phyloP scores from a whole-genome alignment of 2,113 vertebrate genomes.

The Poeciliopsis occidentalis region DNA sequence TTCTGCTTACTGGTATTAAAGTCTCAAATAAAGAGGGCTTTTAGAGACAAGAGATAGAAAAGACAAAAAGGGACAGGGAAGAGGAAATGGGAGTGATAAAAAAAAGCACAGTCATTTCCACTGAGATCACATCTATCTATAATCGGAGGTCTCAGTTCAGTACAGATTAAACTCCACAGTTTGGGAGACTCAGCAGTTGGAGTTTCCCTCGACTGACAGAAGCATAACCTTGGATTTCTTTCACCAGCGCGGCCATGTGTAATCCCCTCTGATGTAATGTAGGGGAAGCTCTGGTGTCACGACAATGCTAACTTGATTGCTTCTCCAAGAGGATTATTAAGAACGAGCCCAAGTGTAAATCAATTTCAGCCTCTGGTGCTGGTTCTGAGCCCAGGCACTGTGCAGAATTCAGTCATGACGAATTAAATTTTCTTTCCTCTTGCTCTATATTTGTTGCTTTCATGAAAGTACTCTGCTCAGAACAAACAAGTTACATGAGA shows the following conservation, averaged over 20 bases:
- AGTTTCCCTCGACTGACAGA: slow-evolving; percentile 46
- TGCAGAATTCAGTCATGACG: background rate
- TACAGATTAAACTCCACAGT: slow-evolving; percentile 17
- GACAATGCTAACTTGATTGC: slow-evolving; percentile 70
- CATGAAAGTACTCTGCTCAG: background rate
- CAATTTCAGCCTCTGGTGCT: slow-evolving; percentile 30
- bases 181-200: slow-evolving; percentile 17
- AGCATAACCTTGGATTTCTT: too few relatives aligned
- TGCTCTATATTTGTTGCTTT: background rate
- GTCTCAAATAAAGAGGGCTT: slow-evolving; percentile 24
- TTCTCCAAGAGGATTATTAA: slow-evolving; percentile 67
- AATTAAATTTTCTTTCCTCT: background rate
- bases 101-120: slow-evolving; percentile 36
- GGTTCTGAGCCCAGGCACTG: slow-evolving; percentile 11
- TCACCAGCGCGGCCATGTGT: too few relatives aligned
- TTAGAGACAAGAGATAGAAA: slow-evolving; percentile 16
- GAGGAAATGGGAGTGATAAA: slow-evolving; percentile 9
- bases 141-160: slow-evolving; percentile 16
- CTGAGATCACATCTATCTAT: slow-evolving; percentile 34
- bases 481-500: background rate
- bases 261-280: too few relatives aligned
- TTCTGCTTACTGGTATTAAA: slow-evolving; percentile 69
- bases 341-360: slow-evolving; percentile 49
- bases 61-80: slow-evolving; percentile 12
- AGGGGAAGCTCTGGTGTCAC: too few relatives aligned